Conservation (phyloP, 2,113 vertebrate species). For the Bujurquina vittata region DNA sequence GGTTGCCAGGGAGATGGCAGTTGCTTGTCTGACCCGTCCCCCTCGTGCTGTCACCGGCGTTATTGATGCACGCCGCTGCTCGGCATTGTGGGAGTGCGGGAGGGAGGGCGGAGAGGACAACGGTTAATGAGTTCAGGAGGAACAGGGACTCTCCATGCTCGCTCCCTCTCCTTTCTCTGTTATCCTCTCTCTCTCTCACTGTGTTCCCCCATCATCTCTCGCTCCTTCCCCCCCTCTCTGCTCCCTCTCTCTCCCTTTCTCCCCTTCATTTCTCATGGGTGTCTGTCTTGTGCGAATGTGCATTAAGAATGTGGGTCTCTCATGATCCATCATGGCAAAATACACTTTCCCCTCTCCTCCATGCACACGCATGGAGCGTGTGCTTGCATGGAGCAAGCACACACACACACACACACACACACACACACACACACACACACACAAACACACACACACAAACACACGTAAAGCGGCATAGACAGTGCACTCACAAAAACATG, state of each 20-base stretch:
- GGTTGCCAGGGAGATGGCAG: slow-evolving; percentile 78
- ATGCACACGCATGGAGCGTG: too few species aligned
- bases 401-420: slow-evolving; percentile 38
- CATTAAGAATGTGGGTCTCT: slow-evolving; percentile 75
- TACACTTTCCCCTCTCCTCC: slow-evolving; percentile 70
- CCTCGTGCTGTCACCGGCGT: slow-evolving; percentile 76
- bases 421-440: slow-evolving; percentile 37
- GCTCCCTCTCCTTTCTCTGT: slow-evolving; percentile 44
- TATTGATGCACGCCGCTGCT: slow-evolving; percentile 79
- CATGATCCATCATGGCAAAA: slow-evolving; percentile 78
- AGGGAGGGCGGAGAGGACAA: slow-evolving; percentile 75
- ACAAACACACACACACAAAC: slow-evolving; percentile 36
- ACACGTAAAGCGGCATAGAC: slow-evolving; percentile 33
- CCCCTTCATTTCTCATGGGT: slow-evolving; percentile 78
- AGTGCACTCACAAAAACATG: slow-evolving; percentile 60
- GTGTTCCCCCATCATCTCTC: slow-evolving; percentile 48
- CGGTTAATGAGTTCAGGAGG: slow-evolving; percentile 80
- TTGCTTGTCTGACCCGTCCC: slow-evolving; percentile 79
- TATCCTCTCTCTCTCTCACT: slow-evolving; percentile 55
- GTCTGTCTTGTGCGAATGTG: slow-evolving; percentile 76
- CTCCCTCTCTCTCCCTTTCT: slow-evolving; percentile 30
- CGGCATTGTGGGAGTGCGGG: slow-evolving; percentile 75
- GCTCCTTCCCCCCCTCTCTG: slow-evolving; percentile 31
- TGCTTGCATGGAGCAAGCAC: too few species aligned
- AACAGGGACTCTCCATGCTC: slow-evolving; percentile 65